Evolutionary conservation across 1,140 invertebrate species (phyloP), one percentile per base, ranked within the genome.

Genomic region (Ceratitis capitata): DNA sequence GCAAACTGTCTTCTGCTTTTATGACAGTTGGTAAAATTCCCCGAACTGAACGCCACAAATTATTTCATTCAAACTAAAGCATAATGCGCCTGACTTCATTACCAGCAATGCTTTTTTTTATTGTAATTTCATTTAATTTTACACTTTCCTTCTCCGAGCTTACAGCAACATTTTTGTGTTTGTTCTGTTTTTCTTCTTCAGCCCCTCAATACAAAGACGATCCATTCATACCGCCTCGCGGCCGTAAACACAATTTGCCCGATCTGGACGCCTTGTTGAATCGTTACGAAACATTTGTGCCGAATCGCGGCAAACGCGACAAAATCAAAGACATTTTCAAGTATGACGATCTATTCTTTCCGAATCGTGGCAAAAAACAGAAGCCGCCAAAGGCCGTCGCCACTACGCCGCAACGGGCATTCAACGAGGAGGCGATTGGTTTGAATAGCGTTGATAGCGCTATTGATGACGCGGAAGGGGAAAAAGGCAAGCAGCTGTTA

Each of bases 321-420:
- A 89, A 88, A 88, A 89, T 91, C 87, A 91, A 89, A 88, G 90
- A 91, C 88, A 87, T 91, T 42, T 91, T 91, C 86, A 91, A 91
- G 88, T 89, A 90, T 85, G 87, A 91, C 85, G 90, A 91, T 88
- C 88, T 91, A 56, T 91, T 91, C 86, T 91, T 87, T 87, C 90
- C 90, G 86, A 90, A 91, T 87, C 90, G 90, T 45, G 90, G 90
- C 69, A 91, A 91, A 82, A 90, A 90, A 87, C 86, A 86, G 88
- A 58, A n/a, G 29, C 49, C 64, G 23, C 32, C 56, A 47, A 49
- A 19, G 42, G 19, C 82, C 16, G 10, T 58, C 51, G 29, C 26
- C 49, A 78, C 29, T 35, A 47, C 49, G 78, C 26, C 49, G 47
- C 16, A 82, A 12, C 49, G 26, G 61, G n/a, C 6, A 12, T 78